Evolutionary conservation across 37 sponge, comb jelly and placozoan genomes (phyloP).

Genomic region (Bolinopsis microptera): DNA sequence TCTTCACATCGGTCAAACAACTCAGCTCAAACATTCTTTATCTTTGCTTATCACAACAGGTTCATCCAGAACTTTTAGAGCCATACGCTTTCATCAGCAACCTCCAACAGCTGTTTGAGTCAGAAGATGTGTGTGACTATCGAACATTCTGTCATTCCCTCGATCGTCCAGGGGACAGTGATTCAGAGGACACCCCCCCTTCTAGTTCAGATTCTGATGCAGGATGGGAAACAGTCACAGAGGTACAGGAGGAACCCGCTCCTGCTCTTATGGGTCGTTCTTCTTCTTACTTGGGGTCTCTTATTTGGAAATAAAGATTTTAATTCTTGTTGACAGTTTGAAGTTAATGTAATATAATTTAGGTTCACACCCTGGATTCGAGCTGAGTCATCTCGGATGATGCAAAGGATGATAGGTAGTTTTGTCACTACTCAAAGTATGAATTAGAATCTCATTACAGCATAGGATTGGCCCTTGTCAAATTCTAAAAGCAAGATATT

Average conservation of each 20-base stretch:
- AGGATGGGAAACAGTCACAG: constrained; percentile 10
- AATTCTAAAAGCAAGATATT: no score
- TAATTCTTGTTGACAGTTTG: no score
- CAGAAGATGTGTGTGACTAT: constrained; percentile 25
- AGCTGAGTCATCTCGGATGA: no score
- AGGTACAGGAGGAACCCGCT: not conserved
- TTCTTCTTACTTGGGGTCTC: constrained; percentile 29
- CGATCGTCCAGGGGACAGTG: constrained; percentile 4
- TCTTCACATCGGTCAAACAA: not conserved
- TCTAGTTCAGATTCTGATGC: constrained; percentile 43
- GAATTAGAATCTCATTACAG: no score
- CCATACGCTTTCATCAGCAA: constrained; percentile 21
- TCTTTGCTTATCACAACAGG: constrained; percentile 49
- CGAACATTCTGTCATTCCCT: not conserved
- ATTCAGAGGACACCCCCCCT: not conserved
- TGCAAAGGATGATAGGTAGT: no score
- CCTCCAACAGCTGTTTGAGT: constrained; percentile 15
- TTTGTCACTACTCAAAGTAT: no score
- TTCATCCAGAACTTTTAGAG: constrained; percentile 47
- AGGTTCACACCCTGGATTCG: no score
- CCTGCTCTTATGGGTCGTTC: not conserved
- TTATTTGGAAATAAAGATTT: constrained; percentile 45
- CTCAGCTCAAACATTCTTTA: constrained; percentile 26
- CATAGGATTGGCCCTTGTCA: no score
- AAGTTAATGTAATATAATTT: no score